Evolutionary conservation across 2,888 invertebrate species (phyloP).

Genomic region (Rhingia campestris): DNA sequence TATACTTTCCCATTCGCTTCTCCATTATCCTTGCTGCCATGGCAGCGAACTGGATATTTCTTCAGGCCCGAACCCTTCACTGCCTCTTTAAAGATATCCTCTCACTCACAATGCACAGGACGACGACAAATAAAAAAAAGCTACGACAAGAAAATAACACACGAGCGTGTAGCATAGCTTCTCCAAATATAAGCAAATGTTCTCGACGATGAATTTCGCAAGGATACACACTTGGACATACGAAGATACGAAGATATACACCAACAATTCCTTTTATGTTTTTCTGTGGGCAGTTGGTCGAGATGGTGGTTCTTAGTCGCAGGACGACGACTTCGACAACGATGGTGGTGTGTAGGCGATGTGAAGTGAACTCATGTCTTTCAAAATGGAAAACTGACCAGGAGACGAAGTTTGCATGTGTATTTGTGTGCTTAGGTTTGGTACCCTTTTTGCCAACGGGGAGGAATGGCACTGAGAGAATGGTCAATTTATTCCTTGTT

Average conservation of each 20-base stretch:
- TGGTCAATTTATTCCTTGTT: constrained; percentile 76
- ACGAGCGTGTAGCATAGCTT: constrained; percentile 68
- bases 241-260: constrained; percentile 71
- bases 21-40: constrained; percentile 59
- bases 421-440: constrained; percentile 31
- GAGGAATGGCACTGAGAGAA: constrained; percentile 47
- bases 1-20: neutral
- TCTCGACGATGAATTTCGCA: constrained; percentile 73
- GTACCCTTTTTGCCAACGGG: constrained; percentile 47
- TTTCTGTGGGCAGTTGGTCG: constrained; percentile 60
- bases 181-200: constrained; percentile 73
- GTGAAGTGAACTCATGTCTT: constrained; percentile 76
- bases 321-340: constrained; percentile 9
- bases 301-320: constrained; percentile 51
- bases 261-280: constrained; percentile 71
- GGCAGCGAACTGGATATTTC: constrained; percentile 73
- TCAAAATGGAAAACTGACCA: constrained; percentile 75
- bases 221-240: constrained; percentile 71
- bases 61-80: constrained; percentile 73
- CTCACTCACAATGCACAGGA: constrained; percentile 70
- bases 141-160: constrained; percentile 73
- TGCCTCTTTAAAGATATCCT: constrained; percentile 74
- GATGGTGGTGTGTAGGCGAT: constrained; percentile 59
- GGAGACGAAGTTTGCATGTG: constrained; percentile 67
- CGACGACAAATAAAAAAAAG: constrained; percentile 38